Conservation (phyloP, 2,888 invertebrate species). For the Cephalotes varians region DNA sequence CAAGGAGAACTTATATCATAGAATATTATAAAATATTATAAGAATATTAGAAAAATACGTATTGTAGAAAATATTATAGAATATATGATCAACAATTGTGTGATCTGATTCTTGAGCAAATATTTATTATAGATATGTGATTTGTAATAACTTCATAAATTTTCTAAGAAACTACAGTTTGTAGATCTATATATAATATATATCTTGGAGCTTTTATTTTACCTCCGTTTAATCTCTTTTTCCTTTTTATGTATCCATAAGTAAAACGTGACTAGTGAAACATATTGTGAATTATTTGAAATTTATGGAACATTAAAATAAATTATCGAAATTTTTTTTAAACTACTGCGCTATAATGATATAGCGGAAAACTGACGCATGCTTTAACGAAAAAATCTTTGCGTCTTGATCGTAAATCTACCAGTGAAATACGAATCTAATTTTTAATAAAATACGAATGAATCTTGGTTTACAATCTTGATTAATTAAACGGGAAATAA, state of each 20-base stretch:
- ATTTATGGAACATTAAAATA: not conserved
- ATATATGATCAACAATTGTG: not conserved
- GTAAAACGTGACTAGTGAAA: not conserved
- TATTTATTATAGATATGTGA: not conserved
- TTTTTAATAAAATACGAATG: constrained; percentile 64
- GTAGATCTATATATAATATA: not conserved
- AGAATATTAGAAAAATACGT: too few species aligned
- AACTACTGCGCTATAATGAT: not conserved
- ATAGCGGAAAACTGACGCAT: not conserved
- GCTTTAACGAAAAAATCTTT: not conserved
- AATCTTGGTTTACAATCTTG: constrained; percentile 4
- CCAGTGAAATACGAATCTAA: constrained; percentile 47
- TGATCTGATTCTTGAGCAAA: not conserved
- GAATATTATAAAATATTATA: not conserved
- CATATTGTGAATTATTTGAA: not conserved
- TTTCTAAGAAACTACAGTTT: not conserved
- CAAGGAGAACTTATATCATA: not conserved
- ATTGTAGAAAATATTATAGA: not conserved
- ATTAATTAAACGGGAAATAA: constrained; percentile 66
- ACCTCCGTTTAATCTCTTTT: not conserved
- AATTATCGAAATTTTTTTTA: not conserved
- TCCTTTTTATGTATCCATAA: not conserved
- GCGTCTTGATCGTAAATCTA: not conserved
- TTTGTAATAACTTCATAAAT: not conserved
- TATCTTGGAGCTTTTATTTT: not conserved